Evolutionary conservation across 1,140 invertebrate species (phyloP).

Genomic region (Drosophila serrata): DNA sequence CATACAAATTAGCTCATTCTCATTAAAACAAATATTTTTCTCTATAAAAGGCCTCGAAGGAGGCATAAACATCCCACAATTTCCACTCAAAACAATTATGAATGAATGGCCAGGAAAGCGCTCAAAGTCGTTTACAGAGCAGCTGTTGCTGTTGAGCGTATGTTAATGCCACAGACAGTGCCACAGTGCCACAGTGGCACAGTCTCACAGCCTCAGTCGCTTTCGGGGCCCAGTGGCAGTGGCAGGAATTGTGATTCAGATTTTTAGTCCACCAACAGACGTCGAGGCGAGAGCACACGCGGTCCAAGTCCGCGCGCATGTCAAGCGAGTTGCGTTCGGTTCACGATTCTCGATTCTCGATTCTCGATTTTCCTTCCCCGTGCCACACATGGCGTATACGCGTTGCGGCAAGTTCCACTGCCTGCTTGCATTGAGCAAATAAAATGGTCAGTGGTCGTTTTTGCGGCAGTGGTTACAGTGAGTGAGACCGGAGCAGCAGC

Average conservation of each 20-base stretch:
- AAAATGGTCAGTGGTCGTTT: conserved; percentile 48
- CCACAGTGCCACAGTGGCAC: conserved; percentile 1
- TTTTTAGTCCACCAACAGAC: conserved; percentile 65
- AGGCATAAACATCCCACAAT: conserved; percentile 25
- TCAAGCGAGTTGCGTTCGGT: conserved; percentile 32
- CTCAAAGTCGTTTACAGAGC: conserved; percentile 56
- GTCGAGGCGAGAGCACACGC: conserved; percentile 66
- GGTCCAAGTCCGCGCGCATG: conserved; percentile 56
- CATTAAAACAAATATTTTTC: conserved; percentile 11
- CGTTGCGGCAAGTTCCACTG: conserved; percentile 35
- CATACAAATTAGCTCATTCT: conserved; percentile 5
- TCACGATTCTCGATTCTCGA: conserved; percentile 14
- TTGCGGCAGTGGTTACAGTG: conserved; percentile 21
- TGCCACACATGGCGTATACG: conserved; percentile 70
- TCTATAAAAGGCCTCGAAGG: conserved; percentile 1
- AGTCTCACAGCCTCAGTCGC: conserved; percentile 34
- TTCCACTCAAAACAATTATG: conserved; percentile 78
- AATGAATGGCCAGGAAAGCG: conserved; percentile 58
- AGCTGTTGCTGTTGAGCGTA: conserved; percentile 55
- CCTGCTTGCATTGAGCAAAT: conserved; percentile 41
- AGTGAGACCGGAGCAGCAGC: conserved; percentile 20
- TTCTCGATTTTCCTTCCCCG: conserved; percentile 13
- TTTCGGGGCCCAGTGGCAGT: conserved; percentile 13
- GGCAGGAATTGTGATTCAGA: conserved; percentile 28
- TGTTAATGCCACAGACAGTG: conserved; percentile 52